Evolutionary conservation across 2,797 vertebrate genomes (phyloP).

Genomic region (Tauraco hartlaubi): DNA sequence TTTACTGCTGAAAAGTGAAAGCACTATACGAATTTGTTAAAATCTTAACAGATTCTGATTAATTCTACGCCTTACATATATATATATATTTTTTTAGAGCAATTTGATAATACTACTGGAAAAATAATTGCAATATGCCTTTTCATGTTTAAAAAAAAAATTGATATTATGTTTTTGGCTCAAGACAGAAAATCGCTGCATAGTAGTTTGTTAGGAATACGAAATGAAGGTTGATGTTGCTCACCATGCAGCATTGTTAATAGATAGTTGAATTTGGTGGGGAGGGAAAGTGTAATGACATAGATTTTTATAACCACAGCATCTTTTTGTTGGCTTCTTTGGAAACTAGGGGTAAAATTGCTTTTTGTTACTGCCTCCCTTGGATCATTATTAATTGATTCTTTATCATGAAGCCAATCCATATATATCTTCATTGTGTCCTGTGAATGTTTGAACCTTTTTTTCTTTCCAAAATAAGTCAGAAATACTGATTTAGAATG

Average conservation of each 20-base stretch:
- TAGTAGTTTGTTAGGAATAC: neutral
- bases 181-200: neutral
- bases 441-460: neutral
- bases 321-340: slow-evolving; percentile 17
- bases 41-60: neutral
- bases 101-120: neutral
- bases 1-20: neutral
- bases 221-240: neutral
- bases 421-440: slow-evolving; percentile 27
- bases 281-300: neutral
- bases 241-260: neutral
- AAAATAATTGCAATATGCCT: neutral
- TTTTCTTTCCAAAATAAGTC: neutral
- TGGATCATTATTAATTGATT: slow-evolving; percentile 60
- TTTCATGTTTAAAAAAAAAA: neutral
- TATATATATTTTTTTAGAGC: neutral
- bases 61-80: neutral
- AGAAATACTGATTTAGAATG: slow-evolving; percentile 31
- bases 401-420: slow-evolving; percentile 33
- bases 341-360: neutral
- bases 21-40: neutral
- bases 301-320: neutral
- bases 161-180: neutral
- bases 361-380: slow-evolving; percentile 19
- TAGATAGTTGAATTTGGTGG: neutral